phyloP scores from a whole-genome alignment of 2,888 invertebrate genomes.

The Chesias legatella region DNA sequence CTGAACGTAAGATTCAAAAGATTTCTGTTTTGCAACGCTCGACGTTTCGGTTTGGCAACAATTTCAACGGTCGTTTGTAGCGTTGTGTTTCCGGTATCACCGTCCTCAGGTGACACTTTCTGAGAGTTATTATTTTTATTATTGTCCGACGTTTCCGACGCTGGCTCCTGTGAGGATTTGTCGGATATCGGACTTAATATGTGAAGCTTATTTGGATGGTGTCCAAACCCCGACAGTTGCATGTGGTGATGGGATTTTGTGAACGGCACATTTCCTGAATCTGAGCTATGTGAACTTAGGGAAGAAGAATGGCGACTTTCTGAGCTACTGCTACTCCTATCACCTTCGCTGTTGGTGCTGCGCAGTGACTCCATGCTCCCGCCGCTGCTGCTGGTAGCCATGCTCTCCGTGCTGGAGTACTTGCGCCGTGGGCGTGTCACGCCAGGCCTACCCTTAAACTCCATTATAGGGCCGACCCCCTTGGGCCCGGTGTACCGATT shows the following conservation, averaged over 20 bases:
- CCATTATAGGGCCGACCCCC: slow-evolving; percentile 81
- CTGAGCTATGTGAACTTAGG: slow-evolving; percentile 92
- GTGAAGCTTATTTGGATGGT: slow-evolving; percentile 88
- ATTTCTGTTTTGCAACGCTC: slow-evolving; percentile 89
- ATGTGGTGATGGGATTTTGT: slow-evolving; percentile 81
- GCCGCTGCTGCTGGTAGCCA: slow-evolving; percentile 92
- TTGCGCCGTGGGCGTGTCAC: slow-evolving; percentile 77
- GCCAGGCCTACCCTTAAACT: slow-evolving; percentile 82
- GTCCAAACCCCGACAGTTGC: slow-evolving; percentile 84
- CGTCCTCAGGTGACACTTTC: slow-evolving; percentile 87
- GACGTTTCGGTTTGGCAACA: slow-evolving; percentile 81
- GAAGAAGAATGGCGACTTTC: slow-evolving; percentile 92
- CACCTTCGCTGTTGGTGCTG: slow-evolving; percentile 93
- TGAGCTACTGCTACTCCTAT: slow-evolving; percentile 91
- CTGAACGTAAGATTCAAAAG: slow-evolving; percentile 84
- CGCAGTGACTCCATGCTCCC: slow-evolving; percentile 93
- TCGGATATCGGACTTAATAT: slow-evolving; percentile 94
- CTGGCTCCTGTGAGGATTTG: slow-evolving; percentile 93
- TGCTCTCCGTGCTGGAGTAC: slow-evolving; percentile 91
- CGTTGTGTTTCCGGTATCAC: slow-evolving; percentile 62
- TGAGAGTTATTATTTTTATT: slow-evolving; percentile 89
- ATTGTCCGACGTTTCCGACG: slow-evolving; percentile 90
- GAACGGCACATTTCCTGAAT: slow-evolving; percentile 84
- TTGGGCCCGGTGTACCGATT: slow-evolving; percentile 78
- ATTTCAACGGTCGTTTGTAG: slow-evolving; percentile 73